Base-by-base conservation (phyloP, 1,140 invertebrate species). In the Saccostrea cuccullata region DNA sequence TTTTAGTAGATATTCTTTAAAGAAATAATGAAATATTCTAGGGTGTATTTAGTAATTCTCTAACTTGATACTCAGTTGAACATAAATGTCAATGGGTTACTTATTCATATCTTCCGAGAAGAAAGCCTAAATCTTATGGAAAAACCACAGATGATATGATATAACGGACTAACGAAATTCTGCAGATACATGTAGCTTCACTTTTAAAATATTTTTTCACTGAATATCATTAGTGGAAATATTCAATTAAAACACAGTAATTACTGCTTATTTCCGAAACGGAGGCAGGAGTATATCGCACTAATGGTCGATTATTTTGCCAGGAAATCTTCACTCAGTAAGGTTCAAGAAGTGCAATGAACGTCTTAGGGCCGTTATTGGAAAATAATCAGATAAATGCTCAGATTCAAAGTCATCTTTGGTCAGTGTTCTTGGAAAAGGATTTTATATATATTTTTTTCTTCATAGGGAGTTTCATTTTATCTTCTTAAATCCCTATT, bases 321-420 rank as follows among this genome's bases (percentile, higher is more conserved):
- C 30, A 77, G 30, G 30, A 77, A 13, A 30, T 30, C 26, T 36
- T 26, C 26, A 2, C 15, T 73, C 30, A 77, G 36, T 77, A 77
- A 15, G 70, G 70, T 77, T 77, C 11, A 26, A 77, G 30, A 77
- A 36, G 70, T 77, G 23, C 70, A 77, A 77, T 26, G 70, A 77
- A 77, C 70, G 70, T 77, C 70, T 77, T 77, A 30, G 26, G 70
- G 30, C 70, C 70, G 12, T 77, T 26, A 77, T 77, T 77, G 70
- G 70, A 77, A 77, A 77, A 77, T 77, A 77, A 77, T 77, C 70
- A 36, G 70, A 77, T 77, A 77, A 67, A 77, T 26, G 70, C 70
- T 30, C 26, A 36, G 70, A 77, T 15, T 77, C 70, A 77, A 77
- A 77, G 70, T 36, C 70, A 26, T 5, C 70, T 30, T 9, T 23